Conservation (phyloP, 2,113 vertebrate species). For the Gopherus flavomarginatus region DNA sequence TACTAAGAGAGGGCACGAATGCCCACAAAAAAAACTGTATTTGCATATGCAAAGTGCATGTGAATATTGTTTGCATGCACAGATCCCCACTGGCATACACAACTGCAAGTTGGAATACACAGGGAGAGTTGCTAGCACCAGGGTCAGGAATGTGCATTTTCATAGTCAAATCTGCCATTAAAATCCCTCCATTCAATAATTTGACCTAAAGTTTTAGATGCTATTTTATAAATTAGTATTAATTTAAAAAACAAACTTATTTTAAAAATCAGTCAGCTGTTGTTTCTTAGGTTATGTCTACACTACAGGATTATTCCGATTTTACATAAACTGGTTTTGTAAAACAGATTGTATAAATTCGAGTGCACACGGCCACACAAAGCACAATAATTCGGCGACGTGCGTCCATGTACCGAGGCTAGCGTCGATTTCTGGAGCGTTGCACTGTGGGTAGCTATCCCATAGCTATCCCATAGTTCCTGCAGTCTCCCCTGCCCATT, state of each 20-base stretch:
- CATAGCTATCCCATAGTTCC: too few relatives aligned
- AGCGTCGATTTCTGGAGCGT: too few relatives aligned
- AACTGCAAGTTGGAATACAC: fast-evolving
- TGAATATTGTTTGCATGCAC: not conserved
- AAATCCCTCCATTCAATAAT: not conserved
- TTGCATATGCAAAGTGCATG: not conserved
- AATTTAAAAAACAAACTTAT: not conserved
- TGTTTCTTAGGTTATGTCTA: not conserved
- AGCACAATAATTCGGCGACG: too few relatives aligned
- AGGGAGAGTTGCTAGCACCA: not conserved
- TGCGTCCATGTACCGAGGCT: too few relatives aligned
- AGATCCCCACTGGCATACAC: not conserved
- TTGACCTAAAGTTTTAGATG: not conserved
- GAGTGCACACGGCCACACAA: too few relatives aligned
- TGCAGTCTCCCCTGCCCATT: too few relatives aligned
- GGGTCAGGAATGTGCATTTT: not conserved
- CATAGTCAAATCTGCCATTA: not conserved
- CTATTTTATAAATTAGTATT: not conserved
- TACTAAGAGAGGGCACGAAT: not conserved
- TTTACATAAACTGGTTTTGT: too few relatives aligned
- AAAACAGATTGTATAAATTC: too few relatives aligned
- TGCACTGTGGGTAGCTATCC: too few relatives aligned
- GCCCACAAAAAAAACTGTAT: fast-evolving
- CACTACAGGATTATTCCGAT: too few relatives aligned
- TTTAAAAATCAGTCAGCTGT: not conserved